Base-by-base conservation (phyloP, 2,113 vertebrate genomes). In the Cinclus mexicanus region DNA sequence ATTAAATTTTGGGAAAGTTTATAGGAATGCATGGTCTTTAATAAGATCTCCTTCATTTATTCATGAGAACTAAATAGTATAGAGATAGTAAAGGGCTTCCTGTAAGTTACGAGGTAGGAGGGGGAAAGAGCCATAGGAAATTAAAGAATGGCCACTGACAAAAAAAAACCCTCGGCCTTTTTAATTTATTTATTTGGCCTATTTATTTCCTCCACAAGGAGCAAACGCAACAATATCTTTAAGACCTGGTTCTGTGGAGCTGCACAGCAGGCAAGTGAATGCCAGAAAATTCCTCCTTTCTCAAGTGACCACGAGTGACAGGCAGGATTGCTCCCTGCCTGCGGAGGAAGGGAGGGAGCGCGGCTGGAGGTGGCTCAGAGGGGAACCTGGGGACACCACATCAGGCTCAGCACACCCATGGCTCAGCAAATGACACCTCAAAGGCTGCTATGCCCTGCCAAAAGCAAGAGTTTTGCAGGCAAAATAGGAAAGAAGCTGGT, bases 291-390 rank as follows among this genome's bases (percentile, higher is more conserved):
- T 42, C 33, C 44, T 64, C 70, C 60, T 68, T 94, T 72, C 55
- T 29, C 28, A 65, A 2, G 4, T 60, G 16, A 8, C 14, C 0
- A 0, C 0, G 1, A 69, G 26, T 11, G 53, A 22, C 15, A 42
- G 57, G 87, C 65, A 64, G 82, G 83, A 90, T 5, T 49, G 69
- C 24, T 84, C 55, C 55, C 47, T 23, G 64, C 35, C 55, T 47
- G 39, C 59, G 18, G 5, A 3, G 74, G 60, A 33, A 25, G 18
- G 47, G 60, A 42, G 42, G 46, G 28, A 65, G 37, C 0, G 0
- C 47, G n/a, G 70, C 74, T 3, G 0, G 81, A 61, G 71, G 42
- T 0, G 20, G 24, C 42, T 17, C 5, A 76, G 53, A 20, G 69
- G 53, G 14, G 22, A 71, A 63, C 61, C 52, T 3, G 0, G 37